Percentiles rank a stretch among this genome's conserved stretches.
These are phyloP conservation scores for Chelon labrosus DNA, from an alignment of 2,797 vertebrate genomes.

Conservation along the genomic window DNA sequence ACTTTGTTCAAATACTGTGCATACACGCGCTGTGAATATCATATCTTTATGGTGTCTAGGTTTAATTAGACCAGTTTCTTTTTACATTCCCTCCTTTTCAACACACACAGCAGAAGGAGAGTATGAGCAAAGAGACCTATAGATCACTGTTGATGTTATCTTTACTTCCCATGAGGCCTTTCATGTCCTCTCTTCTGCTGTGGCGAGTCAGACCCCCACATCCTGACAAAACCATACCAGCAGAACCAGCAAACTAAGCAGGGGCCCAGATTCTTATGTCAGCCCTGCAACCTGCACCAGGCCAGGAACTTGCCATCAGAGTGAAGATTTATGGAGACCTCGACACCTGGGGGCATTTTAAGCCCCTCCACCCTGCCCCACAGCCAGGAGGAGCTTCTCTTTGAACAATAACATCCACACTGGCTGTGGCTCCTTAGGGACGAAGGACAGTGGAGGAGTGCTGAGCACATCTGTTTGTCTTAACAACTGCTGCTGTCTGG, in stretches of 20 bases:
- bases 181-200: constrained; percentile 84
- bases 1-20: constrained; percentile 22
- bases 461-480: constrained; percentile 88
- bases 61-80: constrained; percentile 15
- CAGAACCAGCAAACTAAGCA: constrained; percentile 35
- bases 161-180: constrained; percentile 87
- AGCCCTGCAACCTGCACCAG: constrained; percentile 86
- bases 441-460: constrained; percentile 60
- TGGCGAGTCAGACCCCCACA: constrained; percentile 80
- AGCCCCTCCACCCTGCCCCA: constrained; percentile 81
- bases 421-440: constrained; percentile 71
- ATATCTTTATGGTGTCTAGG: constrained; percentile 30
- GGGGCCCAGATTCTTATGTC: constrained; percentile 87
- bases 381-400: constrained; percentile 86
- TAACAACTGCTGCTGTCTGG: constrained; percentile 83
- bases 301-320: constrained; percentile 91
- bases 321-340: constrained; percentile 94
- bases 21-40: constrained; percentile 32
- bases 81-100: constrained; percentile 43
- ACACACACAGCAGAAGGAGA: constrained; percentile 53
- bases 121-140: constrained; percentile 81
- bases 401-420: constrained; percentile 94
- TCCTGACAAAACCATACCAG: constrained; percentile 86
- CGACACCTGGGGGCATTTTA: constrained; percentile 83
- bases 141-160: constrained; percentile 93